phyloP scores from a whole-genome alignment of 2,797 vertebrate genomes.

The Botia kubotai region DNA sequence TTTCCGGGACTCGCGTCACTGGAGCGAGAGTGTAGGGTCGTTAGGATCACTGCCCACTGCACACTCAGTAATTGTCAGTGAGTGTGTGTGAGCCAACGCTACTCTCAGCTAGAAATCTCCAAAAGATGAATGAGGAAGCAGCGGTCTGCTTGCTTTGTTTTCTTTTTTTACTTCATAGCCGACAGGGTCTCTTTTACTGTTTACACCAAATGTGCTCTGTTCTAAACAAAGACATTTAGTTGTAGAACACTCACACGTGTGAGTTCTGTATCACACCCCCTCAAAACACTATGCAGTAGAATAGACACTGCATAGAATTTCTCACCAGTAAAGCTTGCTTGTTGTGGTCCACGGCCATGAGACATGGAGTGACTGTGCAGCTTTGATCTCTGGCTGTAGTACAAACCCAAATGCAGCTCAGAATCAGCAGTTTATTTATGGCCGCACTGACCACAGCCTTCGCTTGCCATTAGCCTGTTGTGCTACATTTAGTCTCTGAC shows the following conservation, averaged over 20 bases:
- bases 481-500: conserved; percentile 38
- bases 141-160: conserved; percentile 54
- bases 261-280: conserved; percentile 29
- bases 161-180: conserved; percentile 48
- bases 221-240: conserved; percentile 59
- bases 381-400: background rate
- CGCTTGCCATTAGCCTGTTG: conserved; percentile 26
- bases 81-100: conserved; percentile 27
- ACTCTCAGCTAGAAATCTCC: conserved; percentile 49
- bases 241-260: conserved; percentile 45
- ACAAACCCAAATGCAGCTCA: background rate
- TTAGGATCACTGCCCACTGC: conserved; percentile 53
- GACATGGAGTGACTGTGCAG: conserved; percentile 46
- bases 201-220: conserved; percentile 54
- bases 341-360: conserved; percentile 11
- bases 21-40: conserved; percentile 36
- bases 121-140: conserved; percentile 55
- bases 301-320: too few relatives aligned
- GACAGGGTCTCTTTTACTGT: conserved; percentile 49
- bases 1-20: conserved; percentile 51
- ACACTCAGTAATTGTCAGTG: conserved; percentile 49
- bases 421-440: conserved; percentile 16
- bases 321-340: conserved; percentile 34
- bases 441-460: background rate
- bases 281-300: conserved; percentile 45